These are phyloP conservation scores for Moxostoma hubbsi DNA, from an alignment of 2,797 vertebrate genomes.

Conservation along the genomic window DNA sequence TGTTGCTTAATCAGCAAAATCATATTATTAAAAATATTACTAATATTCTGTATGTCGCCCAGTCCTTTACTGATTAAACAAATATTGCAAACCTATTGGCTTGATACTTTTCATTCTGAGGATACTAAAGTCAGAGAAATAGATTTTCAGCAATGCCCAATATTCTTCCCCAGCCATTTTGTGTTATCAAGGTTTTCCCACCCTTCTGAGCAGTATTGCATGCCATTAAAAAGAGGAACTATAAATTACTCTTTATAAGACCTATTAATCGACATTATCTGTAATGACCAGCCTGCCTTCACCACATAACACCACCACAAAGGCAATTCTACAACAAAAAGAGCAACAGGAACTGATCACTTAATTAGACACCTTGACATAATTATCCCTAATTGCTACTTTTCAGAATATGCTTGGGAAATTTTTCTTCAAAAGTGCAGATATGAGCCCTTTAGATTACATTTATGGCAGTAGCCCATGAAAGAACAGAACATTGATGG, in stretches of 20 bases:
- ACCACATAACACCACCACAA: background rate
- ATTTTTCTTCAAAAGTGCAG: background rate
- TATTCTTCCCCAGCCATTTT: background rate
- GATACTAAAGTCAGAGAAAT: no score
- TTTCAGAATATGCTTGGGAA: background rate
- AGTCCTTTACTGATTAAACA: no score
- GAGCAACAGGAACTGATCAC: slow-evolving; percentile 39
- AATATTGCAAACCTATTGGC: no score
- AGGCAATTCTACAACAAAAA: background rate
- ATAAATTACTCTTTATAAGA: slow-evolving; percentile 15
- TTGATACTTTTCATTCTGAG: no score
- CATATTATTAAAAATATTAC: no score
- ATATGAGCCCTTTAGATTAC: slow-evolving; percentile 19
- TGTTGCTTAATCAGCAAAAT: no score
- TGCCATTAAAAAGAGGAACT: no score
- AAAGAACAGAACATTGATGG: slow-evolving; percentile 37
- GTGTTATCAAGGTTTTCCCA: background rate
- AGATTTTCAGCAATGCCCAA: background rate
- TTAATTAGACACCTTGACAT: slow-evolving; percentile 49
- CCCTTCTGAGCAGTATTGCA: background rate
- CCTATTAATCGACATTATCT: background rate
- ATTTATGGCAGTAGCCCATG: slow-evolving; percentile 21
- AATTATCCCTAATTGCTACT: slow-evolving; percentile 40
- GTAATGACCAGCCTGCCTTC: background rate
- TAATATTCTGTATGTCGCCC: no score